A percentile compares a stretch with the other conserved stretches of the same genome.
These are phyloP conservation scores for Apotomis betuletana DNA, from an alignment of 2,888 invertebrate species.

Conservation along the genomic window DNA sequence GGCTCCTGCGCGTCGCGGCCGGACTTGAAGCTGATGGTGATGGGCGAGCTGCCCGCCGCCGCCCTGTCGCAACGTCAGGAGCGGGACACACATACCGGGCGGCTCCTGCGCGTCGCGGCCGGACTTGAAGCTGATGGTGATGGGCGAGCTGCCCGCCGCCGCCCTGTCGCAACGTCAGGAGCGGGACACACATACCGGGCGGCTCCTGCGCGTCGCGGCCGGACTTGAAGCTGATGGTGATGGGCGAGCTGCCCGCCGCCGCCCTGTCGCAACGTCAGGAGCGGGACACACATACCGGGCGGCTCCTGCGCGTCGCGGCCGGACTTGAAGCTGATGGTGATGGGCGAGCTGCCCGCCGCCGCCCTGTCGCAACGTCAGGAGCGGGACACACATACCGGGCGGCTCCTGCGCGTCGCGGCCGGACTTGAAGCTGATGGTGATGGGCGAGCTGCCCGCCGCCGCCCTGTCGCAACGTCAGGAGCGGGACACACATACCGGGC, in stretches of 20 bases:
- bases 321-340: conserved; percentile 72
- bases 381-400: too few species aligned
- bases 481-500: too few species aligned
- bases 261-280: too few species aligned
- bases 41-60: conserved; percentile 58
- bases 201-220: conserved; percentile 52
- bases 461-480: too few species aligned
- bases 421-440: conserved; percentile 72
- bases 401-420: conserved; percentile 52
- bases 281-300: too few species aligned
- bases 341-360: conserved; percentile 58
- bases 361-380: too few species aligned
- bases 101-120: conserved; percentile 52
- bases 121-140: conserved; percentile 72
- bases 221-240: conserved; percentile 72
- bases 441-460: conserved; percentile 58
- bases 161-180: too few species aligned
- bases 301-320: conserved; percentile 52
- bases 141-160: conserved; percentile 58
- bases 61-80: too few species aligned
- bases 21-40: conserved; percentile 72
- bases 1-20: conserved; percentile 52
- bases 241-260: conserved; percentile 58
- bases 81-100: too few species aligned
- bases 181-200: too few species aligned